These are phyloP conservation scores for Megalops atlanticus DNA, from an alignment of 2,113 vertebrate species.

Conservation along the genomic window DNA sequence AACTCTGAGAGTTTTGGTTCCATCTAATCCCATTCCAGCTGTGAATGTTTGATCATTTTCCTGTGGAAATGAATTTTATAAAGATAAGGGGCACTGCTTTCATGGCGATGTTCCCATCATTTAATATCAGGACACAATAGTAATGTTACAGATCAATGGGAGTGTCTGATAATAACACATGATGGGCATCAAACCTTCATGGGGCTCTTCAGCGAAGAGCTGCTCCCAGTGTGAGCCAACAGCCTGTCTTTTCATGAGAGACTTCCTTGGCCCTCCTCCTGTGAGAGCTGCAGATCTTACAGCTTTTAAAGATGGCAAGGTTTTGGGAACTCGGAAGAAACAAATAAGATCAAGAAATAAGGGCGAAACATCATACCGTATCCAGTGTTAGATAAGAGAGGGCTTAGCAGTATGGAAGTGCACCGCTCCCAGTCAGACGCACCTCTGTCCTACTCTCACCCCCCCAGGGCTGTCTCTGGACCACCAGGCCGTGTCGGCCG, in stretches of 20 bases:
- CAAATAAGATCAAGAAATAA: too few relatives aligned
- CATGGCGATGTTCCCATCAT: not conserved
- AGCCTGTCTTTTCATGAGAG: not conserved
- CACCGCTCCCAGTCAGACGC: not conserved
- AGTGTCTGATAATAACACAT: not conserved
- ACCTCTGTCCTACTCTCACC: not conserved
- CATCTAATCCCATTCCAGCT: not conserved
- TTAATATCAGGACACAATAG: not conserved
- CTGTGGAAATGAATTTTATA: not conserved
- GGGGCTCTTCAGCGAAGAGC: not conserved
- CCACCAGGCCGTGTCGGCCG: slow-evolving; percentile 80
- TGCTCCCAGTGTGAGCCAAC: not conserved
- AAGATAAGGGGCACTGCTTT: not conserved
- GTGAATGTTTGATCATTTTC: not conserved
- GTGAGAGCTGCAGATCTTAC: not conserved
- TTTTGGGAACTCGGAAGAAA: not conserved
- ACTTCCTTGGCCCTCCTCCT: not conserved
- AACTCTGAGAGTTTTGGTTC: not conserved
- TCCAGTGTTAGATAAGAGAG: not conserved
- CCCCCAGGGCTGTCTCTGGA: slow-evolving; percentile 88
- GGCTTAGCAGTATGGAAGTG: not conserved
- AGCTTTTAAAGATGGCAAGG: not conserved
- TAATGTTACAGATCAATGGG: not conserved
- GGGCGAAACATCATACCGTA: not conserved
- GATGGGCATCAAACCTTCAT: not conserved